Percentiles rank a stretch among this genome's conserved stretches.
These are phyloP conservation scores for Lagodon rhomboides DNA, from an alignment of 2,797 vertebrate genomes.

Conservation along the genomic window DNA sequence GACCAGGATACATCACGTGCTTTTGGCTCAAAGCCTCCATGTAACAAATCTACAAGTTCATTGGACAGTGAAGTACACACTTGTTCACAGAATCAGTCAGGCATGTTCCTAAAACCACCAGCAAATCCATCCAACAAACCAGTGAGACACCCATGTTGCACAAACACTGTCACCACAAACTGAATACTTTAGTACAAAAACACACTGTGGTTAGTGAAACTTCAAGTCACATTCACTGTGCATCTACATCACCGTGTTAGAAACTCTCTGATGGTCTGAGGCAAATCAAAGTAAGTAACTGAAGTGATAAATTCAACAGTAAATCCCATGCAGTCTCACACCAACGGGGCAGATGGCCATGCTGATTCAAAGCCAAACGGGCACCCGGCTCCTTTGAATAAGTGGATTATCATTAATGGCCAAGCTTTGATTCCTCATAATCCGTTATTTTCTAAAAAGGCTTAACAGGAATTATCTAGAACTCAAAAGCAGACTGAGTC, in stretches of 20 bases:
- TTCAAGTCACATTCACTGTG: slow-evolving; percentile 1
- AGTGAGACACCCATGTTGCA: neutral
- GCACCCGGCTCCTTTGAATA: slow-evolving; percentile 50
- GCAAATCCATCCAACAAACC: slow-evolving; percentile 13
- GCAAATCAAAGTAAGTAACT: slow-evolving; percentile 18
- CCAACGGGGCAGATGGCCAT: slow-evolving; percentile 60
- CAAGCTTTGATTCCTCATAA: slow-evolving; percentile 67
- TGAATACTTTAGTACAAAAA: slow-evolving; percentile 3
- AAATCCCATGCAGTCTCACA: slow-evolving; percentile 59
- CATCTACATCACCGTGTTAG: neutral
- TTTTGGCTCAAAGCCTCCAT: neutral
- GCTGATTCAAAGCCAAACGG: slow-evolving; percentile 53
- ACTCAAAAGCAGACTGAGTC: slow-evolving; percentile 33
- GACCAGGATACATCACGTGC: neutral
- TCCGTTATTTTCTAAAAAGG: slow-evolving; percentile 59
- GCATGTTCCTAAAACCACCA: slow-evolving; percentile 10
- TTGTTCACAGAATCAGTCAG: neutral
- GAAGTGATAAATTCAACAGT: slow-evolving; percentile 8
- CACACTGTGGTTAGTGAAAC: slow-evolving; percentile 24
- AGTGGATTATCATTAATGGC: slow-evolving; percentile 70
- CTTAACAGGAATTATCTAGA: slow-evolving; percentile 57
- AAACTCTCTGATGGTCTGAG: neutral
- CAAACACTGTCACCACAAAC: slow-evolving; percentile 7
- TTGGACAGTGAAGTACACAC: neutral
- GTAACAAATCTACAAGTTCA: neutral